phyloP scores from a whole-genome alignment of 2,888 invertebrate genomes.

The Lasioglossum oenotherae region DNA sequence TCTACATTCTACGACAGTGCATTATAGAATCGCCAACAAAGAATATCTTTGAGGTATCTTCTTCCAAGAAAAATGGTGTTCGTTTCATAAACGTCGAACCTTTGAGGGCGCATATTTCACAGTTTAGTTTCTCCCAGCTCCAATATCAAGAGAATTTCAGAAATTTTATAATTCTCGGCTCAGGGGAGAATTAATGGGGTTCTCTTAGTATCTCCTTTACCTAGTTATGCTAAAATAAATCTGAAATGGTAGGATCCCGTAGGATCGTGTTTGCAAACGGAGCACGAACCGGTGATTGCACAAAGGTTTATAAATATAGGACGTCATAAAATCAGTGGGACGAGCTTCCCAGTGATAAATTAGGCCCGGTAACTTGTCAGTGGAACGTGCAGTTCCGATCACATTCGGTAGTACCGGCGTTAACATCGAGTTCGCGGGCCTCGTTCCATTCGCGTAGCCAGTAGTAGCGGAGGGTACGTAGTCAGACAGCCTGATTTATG shows the following conservation, averaged over 20 bases:
- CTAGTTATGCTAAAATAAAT: background rate
- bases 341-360: background rate
- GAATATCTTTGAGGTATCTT: background rate
- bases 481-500: slow-evolving; percentile 57
- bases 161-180: background rate
- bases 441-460: background rate
- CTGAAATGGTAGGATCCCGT: too few relatives aligned
- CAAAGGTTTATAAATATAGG: slow-evolving; percentile 2
- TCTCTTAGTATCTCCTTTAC: background rate
- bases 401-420: slow-evolving; percentile 13
- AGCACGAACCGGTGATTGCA: slow-evolving; percentile 3
- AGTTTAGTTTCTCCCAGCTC: background rate
- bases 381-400: slow-evolving; percentile 13
- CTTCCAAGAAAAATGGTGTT: background rate
- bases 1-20: background rate
- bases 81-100: background rate
- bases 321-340: slow-evolving; percentile 6
- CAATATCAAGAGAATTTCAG: background rate
- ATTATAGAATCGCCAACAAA: background rate
- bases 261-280: background rate
- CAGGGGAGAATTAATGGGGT: background rate
- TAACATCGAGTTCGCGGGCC: slow-evolving; percentile 38
- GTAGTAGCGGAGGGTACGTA: slow-evolving; percentile 26
- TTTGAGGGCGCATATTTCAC: background rate
- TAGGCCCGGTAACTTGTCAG: slow-evolving; percentile 7